A percentile compares a stretch with the other conserved stretches of the same genome.
Evolutionary conservation across 2,113 vertebrate species (phyloP).

Genomic region (Salvator merianae): DNA sequence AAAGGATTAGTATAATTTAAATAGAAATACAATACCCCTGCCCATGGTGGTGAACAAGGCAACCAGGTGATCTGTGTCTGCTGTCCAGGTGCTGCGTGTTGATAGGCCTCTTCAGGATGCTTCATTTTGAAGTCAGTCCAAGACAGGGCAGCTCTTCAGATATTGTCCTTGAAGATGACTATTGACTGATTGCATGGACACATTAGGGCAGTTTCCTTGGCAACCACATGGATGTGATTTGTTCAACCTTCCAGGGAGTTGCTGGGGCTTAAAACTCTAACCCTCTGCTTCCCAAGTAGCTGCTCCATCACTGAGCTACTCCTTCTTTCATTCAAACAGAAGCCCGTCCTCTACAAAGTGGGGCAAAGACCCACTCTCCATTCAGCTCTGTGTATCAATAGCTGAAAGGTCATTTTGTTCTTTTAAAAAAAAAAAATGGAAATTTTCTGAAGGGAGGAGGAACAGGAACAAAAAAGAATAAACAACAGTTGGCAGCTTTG

Average conservation of each 20-base stretch:
- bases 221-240: too few species aligned
- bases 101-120: neutral
- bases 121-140: neutral
- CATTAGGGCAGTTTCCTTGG: too few species aligned
- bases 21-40: neutral
- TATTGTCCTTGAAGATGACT: too few species aligned
- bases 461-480: neutral
- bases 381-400: neutral
- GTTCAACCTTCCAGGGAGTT: too few species aligned
- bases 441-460: neutral
- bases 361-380: neutral
- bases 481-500: neutral
- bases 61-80: neutral
- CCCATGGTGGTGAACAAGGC: too few species aligned
- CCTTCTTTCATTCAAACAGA: neutral
- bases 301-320: too few species aligned
- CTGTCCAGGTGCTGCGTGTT: neutral
- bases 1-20: neutral
- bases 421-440: neutral
- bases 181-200: too few species aligned
- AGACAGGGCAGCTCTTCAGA: neutral
- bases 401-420: neutral
- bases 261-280: too few species aligned
- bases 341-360: neutral
- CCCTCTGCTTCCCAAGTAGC: too few species aligned